Percentiles rank a stretch among this genome's conserved stretches.
phyloP scores from a whole-genome alignment of 2,797 vertebrate genomes.

The Acanthopagrus latus region DNA sequence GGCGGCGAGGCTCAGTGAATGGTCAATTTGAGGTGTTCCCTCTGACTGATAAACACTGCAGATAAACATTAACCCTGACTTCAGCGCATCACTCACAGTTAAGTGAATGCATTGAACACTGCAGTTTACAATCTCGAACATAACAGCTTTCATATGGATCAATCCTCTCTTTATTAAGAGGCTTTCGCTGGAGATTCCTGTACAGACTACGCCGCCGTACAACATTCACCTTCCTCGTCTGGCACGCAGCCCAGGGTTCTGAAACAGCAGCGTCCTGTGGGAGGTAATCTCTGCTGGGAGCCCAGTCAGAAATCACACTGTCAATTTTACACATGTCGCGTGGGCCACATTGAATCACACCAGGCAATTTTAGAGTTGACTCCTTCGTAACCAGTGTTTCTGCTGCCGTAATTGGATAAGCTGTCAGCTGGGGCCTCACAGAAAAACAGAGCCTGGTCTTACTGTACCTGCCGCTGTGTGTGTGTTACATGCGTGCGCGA shows the following conservation, averaged over 20 bases:
- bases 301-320: constrained; percentile 60
- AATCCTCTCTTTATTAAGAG: constrained; percentile 24
- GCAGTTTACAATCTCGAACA: neutral
- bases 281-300: constrained; percentile 58
- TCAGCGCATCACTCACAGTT: neutral
- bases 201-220: neutral
- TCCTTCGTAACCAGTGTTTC: constrained; percentile 57
- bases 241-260: constrained; percentile 44
- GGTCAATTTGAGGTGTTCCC: neutral
- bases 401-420: constrained; percentile 67
- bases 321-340: constrained; percentile 57
- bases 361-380: constrained; percentile 62
- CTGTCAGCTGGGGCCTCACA: constrained; percentile 52
- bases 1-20: neutral
- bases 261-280: constrained; percentile 34
- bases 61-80: neutral
- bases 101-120: neutral
- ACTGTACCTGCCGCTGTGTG: constrained; percentile 19
- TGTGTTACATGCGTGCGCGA: neutral
- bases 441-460: constrained; percentile 11
- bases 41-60: neutral
- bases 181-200: constrained; percentile 29
- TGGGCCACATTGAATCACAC: constrained; percentile 59
- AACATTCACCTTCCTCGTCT: constrained; percentile 34
- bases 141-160: constrained; percentile 13